Conservation (phyloP, 2,888 invertebrate genomes). For the Sinotaia quadrata region DNA sequence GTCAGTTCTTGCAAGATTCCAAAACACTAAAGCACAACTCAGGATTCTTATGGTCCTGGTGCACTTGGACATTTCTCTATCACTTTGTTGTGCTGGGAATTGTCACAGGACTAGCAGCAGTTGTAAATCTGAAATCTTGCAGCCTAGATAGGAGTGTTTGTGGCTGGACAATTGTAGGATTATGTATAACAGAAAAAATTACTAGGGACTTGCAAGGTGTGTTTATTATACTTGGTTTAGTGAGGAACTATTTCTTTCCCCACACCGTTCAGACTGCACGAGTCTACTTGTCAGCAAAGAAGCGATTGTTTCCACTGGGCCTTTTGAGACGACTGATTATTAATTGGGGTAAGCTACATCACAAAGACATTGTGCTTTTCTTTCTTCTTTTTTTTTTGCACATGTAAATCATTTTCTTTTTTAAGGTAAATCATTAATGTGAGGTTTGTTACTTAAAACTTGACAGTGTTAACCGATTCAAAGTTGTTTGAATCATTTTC, state of each 20-base stretch:
- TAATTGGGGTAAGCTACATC: constrained; percentile 58
- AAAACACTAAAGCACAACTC: constrained; percentile 33
- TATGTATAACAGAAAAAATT: constrained; percentile 62
- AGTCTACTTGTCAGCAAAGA: constrained; percentile 47
- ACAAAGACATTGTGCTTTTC: neutral
- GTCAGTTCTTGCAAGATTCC: constrained; percentile 32
- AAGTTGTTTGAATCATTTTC: too few species aligned
- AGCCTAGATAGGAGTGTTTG: constrained; percentile 41
- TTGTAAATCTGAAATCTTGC: constrained; percentile 51
- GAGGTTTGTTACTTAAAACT: too few species aligned
- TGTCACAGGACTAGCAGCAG: constrained; percentile 52
- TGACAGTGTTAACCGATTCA: too few species aligned
- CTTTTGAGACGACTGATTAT: constrained; percentile 55
- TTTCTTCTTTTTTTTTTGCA: too few species aligned
- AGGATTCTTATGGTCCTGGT: constrained; percentile 64
- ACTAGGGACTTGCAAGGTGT: constrained; percentile 62
- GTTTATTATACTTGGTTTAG: constrained; percentile 60
- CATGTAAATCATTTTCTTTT: too few species aligned
- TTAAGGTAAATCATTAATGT: too few species aligned
- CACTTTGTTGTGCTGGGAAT: constrained; percentile 58
- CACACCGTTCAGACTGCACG: constrained; percentile 40
- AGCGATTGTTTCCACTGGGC: constrained; percentile 52
- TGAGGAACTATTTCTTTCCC: constrained; percentile 63
- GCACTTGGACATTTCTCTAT: constrained; percentile 55
- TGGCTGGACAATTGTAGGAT: constrained; percentile 61